Base-by-base conservation (phyloP, 2,113 vertebrate genomes). In the Zapornia atra region DNA sequence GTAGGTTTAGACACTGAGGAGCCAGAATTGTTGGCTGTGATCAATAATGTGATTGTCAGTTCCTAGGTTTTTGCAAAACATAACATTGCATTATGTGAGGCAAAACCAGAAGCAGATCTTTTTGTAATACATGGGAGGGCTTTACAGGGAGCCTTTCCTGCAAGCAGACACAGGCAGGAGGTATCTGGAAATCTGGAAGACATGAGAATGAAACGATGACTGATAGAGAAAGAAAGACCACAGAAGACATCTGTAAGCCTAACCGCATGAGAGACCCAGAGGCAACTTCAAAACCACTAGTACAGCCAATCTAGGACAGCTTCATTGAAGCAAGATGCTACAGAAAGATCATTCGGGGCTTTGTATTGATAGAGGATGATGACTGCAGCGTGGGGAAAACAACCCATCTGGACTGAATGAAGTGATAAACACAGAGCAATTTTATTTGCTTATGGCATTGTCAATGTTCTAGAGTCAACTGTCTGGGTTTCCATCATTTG, bases 191-290 rank as follows among this genome's bases (percentile, higher is more conserved):
- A 89, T 96, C 95, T 97, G 96, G 96, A 96, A 96, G 86, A 54
- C 86, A 96, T 96, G 95, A 95, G 94, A 96, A 77, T 25, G 73
- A 89, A 95, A 95, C 0, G 57, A 94, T 78, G 82, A 60, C 93
- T 97, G 94, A 94, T 95, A 96, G 91, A 94, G 96, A 96, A 96
- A 91, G 73, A 90, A 72, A 89, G 88, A 92, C 95, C 94, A 76
- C 94, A 96, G 92, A 92, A 95, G 94, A 89, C 91, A 96, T 96
- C 92, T 97, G 81, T 94, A 87, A 92, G 78, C 63, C 63, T 92
- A 96, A 97, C 96, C 96, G 96, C 95, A 96, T 91, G 81, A 96
- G 54, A 97, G 92, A 95, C 86, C 66, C 70, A 85, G 86, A 96
- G 96, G 97, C 96, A 97, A 89, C 95, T 96, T 96, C 92, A 97